phyloP scores from a whole-genome alignment of 2,888 invertebrate species.

The Apotomis betuletana region DNA sequence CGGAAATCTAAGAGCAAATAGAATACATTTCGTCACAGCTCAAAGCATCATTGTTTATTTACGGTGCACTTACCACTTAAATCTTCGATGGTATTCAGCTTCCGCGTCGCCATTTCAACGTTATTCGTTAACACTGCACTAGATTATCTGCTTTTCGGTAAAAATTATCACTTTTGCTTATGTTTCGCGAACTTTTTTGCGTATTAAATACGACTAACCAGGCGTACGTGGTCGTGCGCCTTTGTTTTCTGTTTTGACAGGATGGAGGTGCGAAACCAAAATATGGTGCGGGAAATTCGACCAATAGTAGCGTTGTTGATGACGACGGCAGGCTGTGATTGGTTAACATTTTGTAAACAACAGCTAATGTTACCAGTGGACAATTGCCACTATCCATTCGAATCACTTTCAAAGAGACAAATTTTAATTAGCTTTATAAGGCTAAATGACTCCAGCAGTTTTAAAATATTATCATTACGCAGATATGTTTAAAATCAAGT shows the following conservation, averaged over 20 bases:
- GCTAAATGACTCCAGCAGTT: too few species aligned
- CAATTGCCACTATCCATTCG: background rate
- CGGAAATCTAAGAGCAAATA: constrained; percentile 52
- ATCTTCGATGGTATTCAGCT: constrained; percentile 79
- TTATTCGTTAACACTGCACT: constrained; percentile 50
- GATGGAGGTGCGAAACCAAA: constrained; percentile 43
- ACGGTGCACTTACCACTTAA: constrained; percentile 73
- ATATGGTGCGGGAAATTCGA: constrained; percentile 43
- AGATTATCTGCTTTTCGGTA: constrained; percentile 44
- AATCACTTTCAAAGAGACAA: too few species aligned
- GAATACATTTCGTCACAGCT: constrained; percentile 61
- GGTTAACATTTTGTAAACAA: constrained; percentile 56
- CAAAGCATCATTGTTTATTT: constrained; percentile 66
- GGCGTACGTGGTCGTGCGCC: constrained; percentile 35
- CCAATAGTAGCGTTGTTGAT: constrained; percentile 51
- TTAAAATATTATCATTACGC: background rate
- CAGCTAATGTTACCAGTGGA: constrained; percentile 50
- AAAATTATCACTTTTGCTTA: constrained; percentile 49
- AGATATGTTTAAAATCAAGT: too few species aligned
- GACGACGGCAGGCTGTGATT: constrained; percentile 49
- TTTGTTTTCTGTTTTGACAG: constrained; percentile 49
- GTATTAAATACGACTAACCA: constrained; percentile 43
- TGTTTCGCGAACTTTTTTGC: constrained; percentile 49
- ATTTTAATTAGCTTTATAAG: too few species aligned
- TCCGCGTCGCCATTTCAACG: constrained; percentile 73